A percentile compares a stretch with the other conserved stretches of the same genome.
phyloP scores from a whole-genome alignment of 1,140 invertebrate species.

The Drosophila micromelanica region DNA sequence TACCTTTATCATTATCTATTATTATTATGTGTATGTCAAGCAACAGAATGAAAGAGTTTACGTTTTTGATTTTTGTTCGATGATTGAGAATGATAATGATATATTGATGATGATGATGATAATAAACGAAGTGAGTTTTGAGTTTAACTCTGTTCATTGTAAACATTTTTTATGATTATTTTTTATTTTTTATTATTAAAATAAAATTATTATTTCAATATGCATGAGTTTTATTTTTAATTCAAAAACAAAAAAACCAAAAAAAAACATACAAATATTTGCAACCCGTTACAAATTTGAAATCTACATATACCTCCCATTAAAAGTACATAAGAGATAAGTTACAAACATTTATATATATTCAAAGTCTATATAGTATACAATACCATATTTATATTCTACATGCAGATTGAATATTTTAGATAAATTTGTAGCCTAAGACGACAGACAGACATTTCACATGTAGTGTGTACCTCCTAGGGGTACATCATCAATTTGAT shows the following conservation, averaged over 20 bases:
- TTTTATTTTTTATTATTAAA: conserved; percentile 80
- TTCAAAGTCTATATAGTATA: conserved; percentile 67
- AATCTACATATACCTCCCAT: conserved; percentile 82
- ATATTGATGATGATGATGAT: conserved; percentile 32
- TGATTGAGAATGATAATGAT: conserved; percentile 45
- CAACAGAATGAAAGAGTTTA: conserved; percentile 37
- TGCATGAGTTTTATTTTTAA: conserved; percentile 72
- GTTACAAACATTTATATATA: conserved; percentile 58
- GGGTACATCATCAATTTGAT: conserved; percentile 10
- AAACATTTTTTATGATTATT: conserved; percentile 80
- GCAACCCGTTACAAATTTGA: conserved; percentile 80
- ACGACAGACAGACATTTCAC: conserved; percentile 16
- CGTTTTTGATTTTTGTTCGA: conserved; percentile 59
- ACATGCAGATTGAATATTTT: conserved; percentile 59
- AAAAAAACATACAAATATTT: conserved; percentile 68
- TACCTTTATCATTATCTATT: conserved; percentile 72
- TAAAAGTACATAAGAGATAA: conserved; percentile 61
- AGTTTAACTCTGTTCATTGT: conserved; percentile 82
- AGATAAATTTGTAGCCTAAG: conserved; percentile 74
- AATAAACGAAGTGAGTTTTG: conserved; percentile 67
- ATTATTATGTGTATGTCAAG: conserved; percentile 61
- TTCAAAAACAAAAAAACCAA: conserved; percentile 11
- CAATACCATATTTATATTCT: conserved; percentile 48
- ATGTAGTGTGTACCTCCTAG: conserved; percentile 14
- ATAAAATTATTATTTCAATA: conserved; percentile 82